A percentile compares a stretch with the other conserved stretches of the same genome.
Evolutionary conservation across 2,113 vertebrate genomes (phyloP).

Genomic region (Gallinago media): DNA sequence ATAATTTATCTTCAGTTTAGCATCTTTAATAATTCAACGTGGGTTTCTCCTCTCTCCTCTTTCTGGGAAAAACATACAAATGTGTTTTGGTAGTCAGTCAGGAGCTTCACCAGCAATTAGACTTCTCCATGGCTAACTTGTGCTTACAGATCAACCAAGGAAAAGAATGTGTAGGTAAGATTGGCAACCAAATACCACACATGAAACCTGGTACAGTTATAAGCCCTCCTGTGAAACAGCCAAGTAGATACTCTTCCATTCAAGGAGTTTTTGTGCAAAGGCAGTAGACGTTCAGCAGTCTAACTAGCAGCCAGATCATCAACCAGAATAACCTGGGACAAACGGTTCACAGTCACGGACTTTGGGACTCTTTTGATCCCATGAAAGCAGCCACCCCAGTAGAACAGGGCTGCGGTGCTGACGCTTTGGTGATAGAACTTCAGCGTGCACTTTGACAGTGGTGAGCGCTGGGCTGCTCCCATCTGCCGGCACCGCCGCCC

Average conservation of each 20-base stretch:
- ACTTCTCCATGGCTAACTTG: neutral
- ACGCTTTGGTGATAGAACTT: neutral
- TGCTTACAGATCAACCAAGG: neutral
- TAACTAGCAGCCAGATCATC: neutral
- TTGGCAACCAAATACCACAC: neutral
- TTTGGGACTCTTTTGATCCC: neutral
- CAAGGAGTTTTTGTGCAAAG: neutral
- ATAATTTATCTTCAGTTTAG: neutral
- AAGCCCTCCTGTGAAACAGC: neutral
- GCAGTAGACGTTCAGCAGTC: neutral
- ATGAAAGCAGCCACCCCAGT: neutral
- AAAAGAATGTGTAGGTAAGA: neutral
- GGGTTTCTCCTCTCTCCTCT: neutral
- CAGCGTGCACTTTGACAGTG: neutral
- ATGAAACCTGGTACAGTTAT: neutral
- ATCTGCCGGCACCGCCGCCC: neutral
- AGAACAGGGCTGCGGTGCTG: neutral
- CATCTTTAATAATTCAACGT: neutral
- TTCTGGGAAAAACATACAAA: conserved; percentile 7
- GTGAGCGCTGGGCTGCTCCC: neutral
- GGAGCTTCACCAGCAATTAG: neutral
- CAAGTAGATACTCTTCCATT: neutral
- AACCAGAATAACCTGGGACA: neutral
- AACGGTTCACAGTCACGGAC: neutral
- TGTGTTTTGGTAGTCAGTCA: neutral